Base-by-base conservation (phyloP, 2,797 vertebrate genomes). In the Chaunax sp. region DNA sequence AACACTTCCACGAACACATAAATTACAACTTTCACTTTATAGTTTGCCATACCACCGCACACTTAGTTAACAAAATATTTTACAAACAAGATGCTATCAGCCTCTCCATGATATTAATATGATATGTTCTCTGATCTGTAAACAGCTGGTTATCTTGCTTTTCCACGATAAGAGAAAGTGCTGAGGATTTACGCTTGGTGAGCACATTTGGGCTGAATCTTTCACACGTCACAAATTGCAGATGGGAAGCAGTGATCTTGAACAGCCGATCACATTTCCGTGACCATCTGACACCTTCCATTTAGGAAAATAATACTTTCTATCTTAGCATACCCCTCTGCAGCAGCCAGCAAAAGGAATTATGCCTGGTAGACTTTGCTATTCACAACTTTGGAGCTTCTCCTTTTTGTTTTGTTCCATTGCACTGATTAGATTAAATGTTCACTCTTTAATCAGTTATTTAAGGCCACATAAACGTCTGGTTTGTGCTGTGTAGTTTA, bases 271-370 rank as follows among this genome's bases (percentile, higher is more conserved):
- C 98, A 98, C 97, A 98, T 96, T 97, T 96, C 96, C 94, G 96
- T 99, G 97, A 99, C 98, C 96, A 97, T 98, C 97, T 99, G 98
- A 99, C 98, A 99, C 97, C 97, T 99, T 99, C 97, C 97, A 99
- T 99, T 99, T 99, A 99, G 98, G 98, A 99, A 99, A 99, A 99
- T 98, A 98, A 99, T 99, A 98, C 98, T 98, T 98, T 97, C 96
- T 97, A 97, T 98, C 96, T 97, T 96, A 98, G 97, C 96, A 98
- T 98, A 98, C 95, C 98, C 87, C 96, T 95, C 96, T 96, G 96
- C 96, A 96, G 95, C 96, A 97, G 95, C 96, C 96, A 95, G 96
- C 94, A 95, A 95, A 94, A 95, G 95, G 96, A 97, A 98, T 96
- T 96, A 97, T 96, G 96, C 95, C 95, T 96, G 92, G 92, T 95